Conservation (phyloP, 2,113 vertebrate genomes). For the Eclectus roratus region DNA sequence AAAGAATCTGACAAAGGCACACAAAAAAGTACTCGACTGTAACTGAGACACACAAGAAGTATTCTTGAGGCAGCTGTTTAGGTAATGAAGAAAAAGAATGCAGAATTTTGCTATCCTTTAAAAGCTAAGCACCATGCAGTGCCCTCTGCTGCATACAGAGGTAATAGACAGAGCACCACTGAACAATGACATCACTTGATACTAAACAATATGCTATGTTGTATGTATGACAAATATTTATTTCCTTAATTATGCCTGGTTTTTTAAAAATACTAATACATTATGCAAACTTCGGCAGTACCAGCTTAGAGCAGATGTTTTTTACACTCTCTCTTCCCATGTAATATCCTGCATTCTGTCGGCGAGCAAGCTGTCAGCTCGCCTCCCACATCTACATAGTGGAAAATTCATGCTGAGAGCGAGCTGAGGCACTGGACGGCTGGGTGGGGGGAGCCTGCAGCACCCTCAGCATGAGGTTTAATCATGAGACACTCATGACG, state of each 20-base stretch:
- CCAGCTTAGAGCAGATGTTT: not conserved
- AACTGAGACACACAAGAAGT: not conserved
- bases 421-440: not conserved
- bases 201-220: not conserved
- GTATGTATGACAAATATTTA: not conserved
- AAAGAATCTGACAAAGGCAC: not conserved
- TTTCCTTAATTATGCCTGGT: not conserved
- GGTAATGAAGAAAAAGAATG: not conserved
- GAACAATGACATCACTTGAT: not conserved
- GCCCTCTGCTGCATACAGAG: constrained; percentile 9
- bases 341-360: not conserved
- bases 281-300: not conserved
- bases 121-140: not conserved
- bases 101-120: not conserved
- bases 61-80: not conserved
- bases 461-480: not conserved
- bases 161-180: not conserved
- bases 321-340: not conserved
- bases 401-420: not conserved
- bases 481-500: not conserved
- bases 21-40: not conserved
- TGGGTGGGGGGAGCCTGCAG: not conserved
- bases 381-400: not conserved
- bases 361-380: not conserved
- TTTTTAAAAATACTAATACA: constrained; percentile 12